A percentile compares a stretch with the other conserved stretches of the same genome.
Conservation (phyloP, 53 echinoderm and acorn worm species). For the Patiria pectinifera region DNA sequence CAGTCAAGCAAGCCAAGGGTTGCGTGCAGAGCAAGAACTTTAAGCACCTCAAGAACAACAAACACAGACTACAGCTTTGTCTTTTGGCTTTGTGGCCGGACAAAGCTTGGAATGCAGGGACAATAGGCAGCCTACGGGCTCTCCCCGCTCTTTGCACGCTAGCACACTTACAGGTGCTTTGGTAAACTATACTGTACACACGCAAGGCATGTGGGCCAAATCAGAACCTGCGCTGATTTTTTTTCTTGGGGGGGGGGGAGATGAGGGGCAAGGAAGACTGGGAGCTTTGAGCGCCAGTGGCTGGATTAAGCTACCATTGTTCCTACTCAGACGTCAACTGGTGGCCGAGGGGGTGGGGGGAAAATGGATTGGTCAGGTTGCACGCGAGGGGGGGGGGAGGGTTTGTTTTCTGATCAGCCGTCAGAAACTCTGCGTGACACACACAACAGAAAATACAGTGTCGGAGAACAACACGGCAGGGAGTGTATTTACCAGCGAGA, state of each 20-base stretch:
- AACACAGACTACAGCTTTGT: slow-evolving; percentile 52
- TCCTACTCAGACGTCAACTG: slow-evolving; percentile 19
- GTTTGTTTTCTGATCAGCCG: slow-evolving; percentile 30
- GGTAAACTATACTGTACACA: slow-evolving; percentile 38
- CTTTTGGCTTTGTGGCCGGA: slow-evolving; percentile 43
- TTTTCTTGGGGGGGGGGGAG: background rate
- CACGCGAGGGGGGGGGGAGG: background rate
- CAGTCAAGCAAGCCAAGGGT: slow-evolving; percentile 33
- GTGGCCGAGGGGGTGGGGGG: slow-evolving; percentile 7
- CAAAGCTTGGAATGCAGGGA: slow-evolving; percentile 45
- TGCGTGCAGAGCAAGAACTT: slow-evolving; percentile 60
- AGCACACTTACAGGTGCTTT: slow-evolving; percentile 43
- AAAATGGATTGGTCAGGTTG: slow-evolving; percentile 1
- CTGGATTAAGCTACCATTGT: background rate
- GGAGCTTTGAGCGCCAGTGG: slow-evolving; percentile 25
- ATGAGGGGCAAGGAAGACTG: background rate
- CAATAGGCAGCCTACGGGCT: slow-evolving; percentile 25
- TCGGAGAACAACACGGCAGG: background rate
- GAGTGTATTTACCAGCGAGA: background rate
- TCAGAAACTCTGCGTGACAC: background rate
- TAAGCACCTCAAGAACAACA: slow-evolving; percentile 60
- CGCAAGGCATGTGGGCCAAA: background rate
- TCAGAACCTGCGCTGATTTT: background rate
- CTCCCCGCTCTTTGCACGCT: slow-evolving; percentile 22
- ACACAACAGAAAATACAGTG: slow-evolving; percentile 2